phyloP scores from a whole-genome alignment of 2,797 vertebrate species.

The Sciaenops ocellatus region DNA sequence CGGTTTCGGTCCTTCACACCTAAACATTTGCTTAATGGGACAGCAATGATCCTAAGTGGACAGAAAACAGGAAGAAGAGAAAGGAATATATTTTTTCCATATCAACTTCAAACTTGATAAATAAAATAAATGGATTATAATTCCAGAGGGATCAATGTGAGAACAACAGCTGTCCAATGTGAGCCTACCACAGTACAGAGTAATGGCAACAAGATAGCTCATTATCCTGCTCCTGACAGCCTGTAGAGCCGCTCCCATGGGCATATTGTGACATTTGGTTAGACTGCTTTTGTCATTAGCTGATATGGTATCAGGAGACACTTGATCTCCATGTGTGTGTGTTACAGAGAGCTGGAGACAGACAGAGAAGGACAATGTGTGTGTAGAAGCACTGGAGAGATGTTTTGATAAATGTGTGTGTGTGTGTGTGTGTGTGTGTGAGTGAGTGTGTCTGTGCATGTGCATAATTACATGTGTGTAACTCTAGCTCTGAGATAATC shows the following conservation, averaged over 20 bases:
- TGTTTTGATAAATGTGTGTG: constrained; percentile 25
- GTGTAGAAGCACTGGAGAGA: neutral
- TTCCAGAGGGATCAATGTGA: constrained; percentile 2
- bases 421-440: constrained; percentile 15
- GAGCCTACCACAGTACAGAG: neutral
- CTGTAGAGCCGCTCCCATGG: constrained; percentile 41
- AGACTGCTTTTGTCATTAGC: constrained; percentile 48
- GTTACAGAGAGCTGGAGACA: constrained; percentile 23
- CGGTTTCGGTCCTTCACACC: constrained; percentile 85
- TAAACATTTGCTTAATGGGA: constrained; percentile 87
- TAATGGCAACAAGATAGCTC: constrained; percentile 45
- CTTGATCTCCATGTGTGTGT: constrained; percentile 53
- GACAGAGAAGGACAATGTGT: constrained; percentile 19
- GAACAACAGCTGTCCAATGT: constrained; percentile 45
- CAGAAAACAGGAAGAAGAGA: constrained; percentile 11
- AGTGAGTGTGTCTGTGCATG: neutral
- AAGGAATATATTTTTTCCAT: neutral
- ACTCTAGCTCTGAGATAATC: constrained; percentile 70
- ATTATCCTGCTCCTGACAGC: constrained; percentile 50
- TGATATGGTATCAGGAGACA: constrained; percentile 64
- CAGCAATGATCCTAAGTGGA: constrained; percentile 84
- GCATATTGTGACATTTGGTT: constrained; percentile 51
- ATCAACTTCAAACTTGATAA: neutral
- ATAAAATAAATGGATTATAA: neutral
- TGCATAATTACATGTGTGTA: constrained; percentile 46